Evolutionary conservation across 2,888 invertebrate species (phyloP).

Genomic region (Cerastis rubricosa): DNA sequence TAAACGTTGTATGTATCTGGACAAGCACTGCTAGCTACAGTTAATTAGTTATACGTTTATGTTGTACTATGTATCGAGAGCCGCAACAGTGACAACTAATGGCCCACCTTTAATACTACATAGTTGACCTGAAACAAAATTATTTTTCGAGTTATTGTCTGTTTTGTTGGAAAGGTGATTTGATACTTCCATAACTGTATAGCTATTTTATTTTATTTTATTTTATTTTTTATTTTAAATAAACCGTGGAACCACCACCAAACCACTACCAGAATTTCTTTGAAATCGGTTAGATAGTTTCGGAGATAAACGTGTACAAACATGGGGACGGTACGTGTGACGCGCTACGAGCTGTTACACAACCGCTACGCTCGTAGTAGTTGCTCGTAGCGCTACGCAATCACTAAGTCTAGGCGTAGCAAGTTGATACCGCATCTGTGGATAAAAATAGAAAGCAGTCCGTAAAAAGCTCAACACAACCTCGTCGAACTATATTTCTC

Average conservation of each 20-base stretch:
- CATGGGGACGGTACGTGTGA: fast-evolving
- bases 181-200: background rate
- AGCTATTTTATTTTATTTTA: too few species aligned
- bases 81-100: background rate
- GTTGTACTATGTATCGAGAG: background rate
- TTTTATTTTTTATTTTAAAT: too few species aligned
- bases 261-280: too few species aligned
- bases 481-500: background rate
- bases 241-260: too few species aligned
- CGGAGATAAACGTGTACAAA: background rate
- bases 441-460: background rate
- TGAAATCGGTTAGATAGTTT: too few species aligned
- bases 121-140: background rate
- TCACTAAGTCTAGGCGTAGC: background rate
- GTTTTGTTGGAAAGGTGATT: background rate
- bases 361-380: constrained; percentile 23
- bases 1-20: too few species aligned
- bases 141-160: background rate
- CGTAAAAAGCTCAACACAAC: background rate
- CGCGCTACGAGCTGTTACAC: constrained; percentile 16
- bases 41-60: background rate
- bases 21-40: background rate
- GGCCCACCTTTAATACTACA: background rate
- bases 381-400: background rate
- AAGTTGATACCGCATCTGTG: background rate